Evolutionary conservation across 2,888 invertebrate genomes (phyloP), one percentile per base, ranked within the genome.

Genomic region (Ceraclea dissimilis): DNA sequence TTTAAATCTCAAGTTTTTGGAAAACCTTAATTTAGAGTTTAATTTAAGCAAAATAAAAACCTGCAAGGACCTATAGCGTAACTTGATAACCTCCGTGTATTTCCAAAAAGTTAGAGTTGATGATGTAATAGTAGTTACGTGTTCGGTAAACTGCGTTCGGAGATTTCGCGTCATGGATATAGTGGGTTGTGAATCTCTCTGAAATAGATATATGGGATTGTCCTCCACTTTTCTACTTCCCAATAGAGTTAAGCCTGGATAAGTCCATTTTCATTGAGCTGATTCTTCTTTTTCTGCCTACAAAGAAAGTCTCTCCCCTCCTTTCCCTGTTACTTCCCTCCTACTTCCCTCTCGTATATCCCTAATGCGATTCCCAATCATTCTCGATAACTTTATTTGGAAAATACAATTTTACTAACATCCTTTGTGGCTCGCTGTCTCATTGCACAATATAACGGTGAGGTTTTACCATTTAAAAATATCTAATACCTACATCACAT

Each of bases 181-280:
- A 31, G 31, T 31, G 11, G 31, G 11, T 8, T 8, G 11, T 8
- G 39, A n/a, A 8, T 16, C 39, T 4, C 13, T 39, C 8, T 13
- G 39, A 13, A 39, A 39, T 2, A 2, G 39, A 39, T 39, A 39
- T 39, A 8, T 39, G 16, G 13, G 39, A 39, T 39, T 39, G 39
- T 39, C 39, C n/a, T 39, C 39, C 13, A n/a, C 47, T 47, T 13
- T 13, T 13, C 4, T 13, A n/a, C 52, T 16, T 43, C 20, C 39
- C 52, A 52, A 52, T 26, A 34, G 51, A 21, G 51, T 54, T 51
- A 52, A 54, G 46, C 34, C 54, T 47, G 34, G 33, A 39, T 59
- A 59, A 59, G 59, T 59, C 59, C 56, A 53, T 56, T 59, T 59
- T 56, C 59, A 59, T 59, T 59, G 56, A 56, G 56, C 34, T 52